phyloP scores from a whole-genome alignment of 2,888 invertebrate genomes.

The Pseudococcus longispinus region DNA sequence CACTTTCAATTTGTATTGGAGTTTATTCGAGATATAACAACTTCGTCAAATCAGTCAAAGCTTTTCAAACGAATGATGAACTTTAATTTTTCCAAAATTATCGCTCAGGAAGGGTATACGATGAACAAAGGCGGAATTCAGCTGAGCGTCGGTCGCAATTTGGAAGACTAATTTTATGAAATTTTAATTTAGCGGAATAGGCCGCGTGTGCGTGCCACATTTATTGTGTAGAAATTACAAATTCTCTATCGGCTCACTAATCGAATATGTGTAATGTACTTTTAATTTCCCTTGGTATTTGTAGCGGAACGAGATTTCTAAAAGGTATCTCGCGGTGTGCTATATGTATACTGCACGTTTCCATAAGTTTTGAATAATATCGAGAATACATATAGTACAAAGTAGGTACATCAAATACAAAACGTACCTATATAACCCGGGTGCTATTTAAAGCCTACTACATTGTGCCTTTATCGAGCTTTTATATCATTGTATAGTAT shows the following conservation, averaged over 20 bases:
- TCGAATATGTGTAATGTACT: slow-evolving; percentile 22
- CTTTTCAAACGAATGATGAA: too few relatives aligned
- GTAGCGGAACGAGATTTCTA: background rate
- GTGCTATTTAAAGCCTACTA: background rate
- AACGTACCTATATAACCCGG: background rate
- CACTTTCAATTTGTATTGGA: too few relatives aligned
- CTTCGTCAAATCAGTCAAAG: too few relatives aligned
- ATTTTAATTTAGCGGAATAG: background rate
- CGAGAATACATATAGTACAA: background rate
- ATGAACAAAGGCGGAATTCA: background rate
- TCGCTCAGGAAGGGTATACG: background rate
- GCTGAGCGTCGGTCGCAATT: background rate
- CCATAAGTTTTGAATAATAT: slow-evolving; percentile 12
- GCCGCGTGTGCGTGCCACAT: background rate
- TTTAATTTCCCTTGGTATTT: slow-evolving; percentile 18
- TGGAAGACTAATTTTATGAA: background rate
- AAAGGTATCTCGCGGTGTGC: background rate
- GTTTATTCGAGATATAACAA: too few relatives aligned
- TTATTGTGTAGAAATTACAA: background rate
- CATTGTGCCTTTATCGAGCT: slow-evolving; percentile 8
- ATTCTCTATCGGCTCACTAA: slow-evolving; percentile 13
- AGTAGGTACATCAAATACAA: too few relatives aligned
- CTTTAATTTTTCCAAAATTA: too few relatives aligned
- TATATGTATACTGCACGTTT: background rate
- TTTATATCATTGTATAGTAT: background rate